Evolutionary conservation across 2,797 vertebrate species (phyloP), one percentile per base, ranked within the genome.

Genomic region (Hydrophis major): DNA sequence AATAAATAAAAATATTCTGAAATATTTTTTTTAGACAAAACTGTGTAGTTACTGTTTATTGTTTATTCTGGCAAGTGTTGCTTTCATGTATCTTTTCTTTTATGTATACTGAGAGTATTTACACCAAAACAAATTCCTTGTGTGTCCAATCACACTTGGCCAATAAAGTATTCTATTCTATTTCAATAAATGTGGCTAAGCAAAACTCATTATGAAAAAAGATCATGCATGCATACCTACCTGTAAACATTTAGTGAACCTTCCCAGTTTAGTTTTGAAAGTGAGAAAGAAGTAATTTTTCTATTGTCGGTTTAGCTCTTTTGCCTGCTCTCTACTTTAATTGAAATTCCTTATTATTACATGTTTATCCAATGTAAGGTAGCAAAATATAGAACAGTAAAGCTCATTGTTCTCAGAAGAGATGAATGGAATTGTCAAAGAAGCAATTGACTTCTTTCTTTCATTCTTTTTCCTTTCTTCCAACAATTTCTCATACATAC

Each of bases 161-260:
- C 47, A 47, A 6, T 47, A 47, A 47, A 47, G 47, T 47, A 6
- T 47, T 47, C 47, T 47, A 6, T 47, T 5, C 47, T 37, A 60
- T 94, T 92, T 27, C 28, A 93, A 37, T 89, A 93, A 94, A 74
- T 92, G 89, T 90, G 4, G 0, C 1, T 18, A 57, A 61, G 93
- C 94, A 94, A 93, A 96, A 91, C 93, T 91, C 89, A 55, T 88
- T 59, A 86, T 20, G 87, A 90, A 12, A 90, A 2, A n/a, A 59
- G 6, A 18, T 1, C 6, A 69, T 69, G 16, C 14, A 32, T 69
- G 32, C 16, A 69, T 69, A 14, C 5, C 66, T 69, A 69, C n/a
- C 14, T 69, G 66, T 69, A 69, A 78, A 37, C 37, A 78, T 22
- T 78, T 78, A 78, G 18, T 20, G 37, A 78, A 22, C 8, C 37